Base-by-base conservation (phyloP, 2,113 vertebrate species). In the Bathybates hornii region DNA sequence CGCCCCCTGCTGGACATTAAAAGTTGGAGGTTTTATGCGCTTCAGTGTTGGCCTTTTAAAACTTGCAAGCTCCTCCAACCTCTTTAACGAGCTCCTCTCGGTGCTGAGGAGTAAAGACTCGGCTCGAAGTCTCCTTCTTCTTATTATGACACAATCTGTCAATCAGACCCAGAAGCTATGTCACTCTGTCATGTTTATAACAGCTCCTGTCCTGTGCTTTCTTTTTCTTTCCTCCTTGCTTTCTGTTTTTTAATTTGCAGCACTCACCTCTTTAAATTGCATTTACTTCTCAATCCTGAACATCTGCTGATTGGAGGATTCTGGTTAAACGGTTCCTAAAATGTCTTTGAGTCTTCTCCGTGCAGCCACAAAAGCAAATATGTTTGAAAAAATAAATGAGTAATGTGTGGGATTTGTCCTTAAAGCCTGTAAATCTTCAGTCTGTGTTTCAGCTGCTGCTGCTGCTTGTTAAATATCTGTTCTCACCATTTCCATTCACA, bases 401-500 rank as follows among this genome's bases (percentile, higher is more conserved):
- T 34, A 21, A 78, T 17, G 9, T 21, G 16, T 34, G 32, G 61
- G 78, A 82, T 88, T 85, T 89, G 11, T 53, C 36, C 41, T 50
- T 6, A 84, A 82, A 87, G 19, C 54, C 79, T 90, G 81, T 61
- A 68, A 87, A 89, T 79, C 57, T 80, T 1, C 53, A 43, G 56
- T 45, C 82, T 24, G 36, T 27, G 80, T 38, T 86, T 63, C 85
- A 24, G 45, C 84, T 32, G 71, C 71, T 76, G 82, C 89, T 10
- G 83, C 87, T 8, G 85, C 82, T 80, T 79, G 76, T 90, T 87
- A 79, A 88, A 92, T 66, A 90, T 92, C 90, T 90, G 86, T 88
- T 93, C 90, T 93, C 84, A 17, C 83, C 54, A 36, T 89, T 94
- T 91, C 90, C 87, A 89, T 91, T 92, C 90, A 89, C 89, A 91